Conservation (phyloP, 2,113 vertebrate species). For the Accipiter virgatus region DNA sequence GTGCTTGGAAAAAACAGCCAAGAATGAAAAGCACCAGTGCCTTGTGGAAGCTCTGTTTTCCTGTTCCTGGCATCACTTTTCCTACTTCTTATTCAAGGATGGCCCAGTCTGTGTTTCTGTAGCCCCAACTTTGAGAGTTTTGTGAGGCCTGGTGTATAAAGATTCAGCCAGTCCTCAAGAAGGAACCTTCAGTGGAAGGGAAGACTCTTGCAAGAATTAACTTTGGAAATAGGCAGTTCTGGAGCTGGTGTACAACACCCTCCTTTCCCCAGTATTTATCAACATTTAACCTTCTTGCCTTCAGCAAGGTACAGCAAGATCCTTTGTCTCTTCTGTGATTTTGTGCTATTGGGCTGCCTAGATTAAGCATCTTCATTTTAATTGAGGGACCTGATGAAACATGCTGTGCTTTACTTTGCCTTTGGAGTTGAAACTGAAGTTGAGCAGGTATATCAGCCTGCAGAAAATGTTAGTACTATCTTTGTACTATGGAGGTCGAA, state of each 20-base stretch:
- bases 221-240: background rate
- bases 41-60: background rate
- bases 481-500: background rate
- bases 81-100: background rate
- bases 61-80: background rate
- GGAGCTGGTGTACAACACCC: background rate
- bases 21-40: background rate
- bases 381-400: background rate
- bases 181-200: background rate
- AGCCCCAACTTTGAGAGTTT: background rate
- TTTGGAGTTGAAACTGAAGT: background rate
- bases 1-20: background rate
- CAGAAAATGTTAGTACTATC: background rate
- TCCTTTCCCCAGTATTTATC: background rate
- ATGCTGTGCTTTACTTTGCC: background rate
- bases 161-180: background rate
- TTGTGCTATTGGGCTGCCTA: background rate
- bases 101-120: background rate
- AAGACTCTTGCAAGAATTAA: background rate
- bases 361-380: background rate
- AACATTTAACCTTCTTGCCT: background rate
- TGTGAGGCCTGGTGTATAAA: background rate
- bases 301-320: background rate
- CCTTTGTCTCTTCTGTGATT: background rate
- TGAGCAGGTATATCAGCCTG: background rate